Evolutionary conservation across 1,140 invertebrate genomes (phyloP).

Genomic region (Drosophila jambulina): DNA sequence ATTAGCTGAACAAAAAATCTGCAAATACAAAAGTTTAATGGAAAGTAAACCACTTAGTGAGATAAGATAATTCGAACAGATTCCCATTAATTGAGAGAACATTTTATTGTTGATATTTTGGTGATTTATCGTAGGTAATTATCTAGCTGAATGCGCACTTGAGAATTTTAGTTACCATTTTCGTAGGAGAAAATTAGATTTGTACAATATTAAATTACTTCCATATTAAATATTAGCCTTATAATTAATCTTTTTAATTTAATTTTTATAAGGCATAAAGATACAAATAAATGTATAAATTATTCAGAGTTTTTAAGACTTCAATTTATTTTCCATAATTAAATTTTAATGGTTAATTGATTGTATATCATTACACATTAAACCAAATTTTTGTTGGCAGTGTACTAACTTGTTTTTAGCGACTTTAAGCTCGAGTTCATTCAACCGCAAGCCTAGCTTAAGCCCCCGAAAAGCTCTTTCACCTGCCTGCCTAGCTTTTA

Average conservation of each 20-base stretch:
- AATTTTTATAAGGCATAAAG: background rate
- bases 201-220: background rate
- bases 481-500: constrained; percentile 51
- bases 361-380: background rate
- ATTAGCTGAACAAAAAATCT: constrained; percentile 23
- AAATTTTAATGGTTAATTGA: background rate
- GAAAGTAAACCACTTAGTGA: constrained; percentile 9
- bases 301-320: no score
- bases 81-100: background rate
- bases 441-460: constrained; percentile 61
- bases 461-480: constrained; percentile 41
- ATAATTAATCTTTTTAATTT: background rate
- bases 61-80: constrained; percentile 6
- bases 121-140: background rate
- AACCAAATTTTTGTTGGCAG: background rate
- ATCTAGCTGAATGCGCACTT: background rate
- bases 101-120: background rate
- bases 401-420: constrained; percentile 6
- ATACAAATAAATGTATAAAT: background rate
- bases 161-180: background rate
- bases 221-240: background rate
- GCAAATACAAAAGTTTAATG: background rate
- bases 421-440: constrained; percentile 53
- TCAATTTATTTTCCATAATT: background rate
- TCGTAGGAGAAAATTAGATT: no score